Evolutionary conservation across 2,888 invertebrate species (phyloP), one percentile per base, ranked within the genome.

Genomic region (Syrista parreyssii): DNA sequence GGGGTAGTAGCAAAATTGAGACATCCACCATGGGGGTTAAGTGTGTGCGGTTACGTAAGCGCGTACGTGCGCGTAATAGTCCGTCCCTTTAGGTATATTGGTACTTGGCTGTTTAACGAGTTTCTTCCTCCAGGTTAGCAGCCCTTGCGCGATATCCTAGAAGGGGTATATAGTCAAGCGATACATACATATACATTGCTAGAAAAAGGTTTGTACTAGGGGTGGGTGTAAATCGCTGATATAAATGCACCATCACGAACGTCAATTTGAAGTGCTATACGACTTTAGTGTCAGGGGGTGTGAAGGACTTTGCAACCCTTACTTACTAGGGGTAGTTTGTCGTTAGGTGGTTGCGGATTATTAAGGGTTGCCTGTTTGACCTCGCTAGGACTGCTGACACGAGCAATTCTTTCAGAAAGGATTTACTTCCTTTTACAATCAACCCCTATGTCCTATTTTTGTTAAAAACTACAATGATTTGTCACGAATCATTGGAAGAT

Each of bases 191-290:
- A 32, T 30, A 33, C 71, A 31, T 30, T 33, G 30, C 30, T 31
- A 77, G 77, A 55, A 55, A 55, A 55, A 55, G 55, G 55, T 55
- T 55, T 55, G 55, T 55, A 55, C 9, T 9, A 23, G 55, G 40
- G 23, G 2, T 55, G 23, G 23, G 77, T 74, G 69, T 75, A 78
- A 78, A 75, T 75, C 40, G 75, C 75, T 75, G 78, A 78, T 75
- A 78, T 78, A 78, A 75, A 78, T 78, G 78, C 78, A 72, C 72
- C 72, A 75, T 35, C 78, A 78, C 78, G 78, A 33, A 31, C 32
- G 32, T 33, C 31, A 71, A 71, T 71, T 33, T 23, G 71, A 71
- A 71, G 31, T 12, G 31, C 9, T 55, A 9, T 23, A 55, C 23
- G 55, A 55, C 55, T 55, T 55, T 55, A 55, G 23, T 55, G 23